Evolutionary conservation across 1,140 invertebrate genomes (phyloP).

Genomic region (Bathynomus jamesi): DNA sequence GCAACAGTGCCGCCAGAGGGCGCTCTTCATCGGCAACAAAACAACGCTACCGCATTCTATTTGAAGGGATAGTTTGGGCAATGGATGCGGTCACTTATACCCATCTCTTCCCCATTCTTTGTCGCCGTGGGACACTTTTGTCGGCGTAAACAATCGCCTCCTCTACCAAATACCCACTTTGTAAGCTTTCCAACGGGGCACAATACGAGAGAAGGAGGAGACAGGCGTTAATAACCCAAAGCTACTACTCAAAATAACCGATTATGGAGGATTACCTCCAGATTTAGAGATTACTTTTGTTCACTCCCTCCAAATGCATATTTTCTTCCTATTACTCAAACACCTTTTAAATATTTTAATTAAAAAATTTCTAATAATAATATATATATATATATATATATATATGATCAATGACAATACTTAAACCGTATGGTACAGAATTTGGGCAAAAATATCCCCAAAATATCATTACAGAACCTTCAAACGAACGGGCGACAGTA

Average conservation of each 20-base stretch:
- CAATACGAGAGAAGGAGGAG: background rate
- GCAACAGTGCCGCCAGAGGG: background rate
- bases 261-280: background rate
- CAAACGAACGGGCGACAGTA: too few relatives aligned
- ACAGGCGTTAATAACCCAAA: background rate
- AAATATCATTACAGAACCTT: too few relatives aligned
- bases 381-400: background rate
- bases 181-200: background rate
- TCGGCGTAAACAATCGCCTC: background rate
- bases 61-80: background rate
- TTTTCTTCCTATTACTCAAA: background rate
- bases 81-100: background rate
- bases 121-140: background rate
- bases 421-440: too few relatives aligned
- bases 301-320: background rate
- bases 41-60: background rate
- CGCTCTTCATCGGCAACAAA: background rate
- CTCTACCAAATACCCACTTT: background rate
- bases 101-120: background rate
- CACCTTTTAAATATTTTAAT: background rate
- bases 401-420: too few relatives aligned
- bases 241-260: background rate
- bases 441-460: too few relatives aligned
- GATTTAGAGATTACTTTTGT: background rate
- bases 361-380: background rate